Percentiles rank a stretch among this genome's conserved stretches.
Conservation (phyloP, 2,797 vertebrate genomes). For the Sebastes oblongus region DNA sequence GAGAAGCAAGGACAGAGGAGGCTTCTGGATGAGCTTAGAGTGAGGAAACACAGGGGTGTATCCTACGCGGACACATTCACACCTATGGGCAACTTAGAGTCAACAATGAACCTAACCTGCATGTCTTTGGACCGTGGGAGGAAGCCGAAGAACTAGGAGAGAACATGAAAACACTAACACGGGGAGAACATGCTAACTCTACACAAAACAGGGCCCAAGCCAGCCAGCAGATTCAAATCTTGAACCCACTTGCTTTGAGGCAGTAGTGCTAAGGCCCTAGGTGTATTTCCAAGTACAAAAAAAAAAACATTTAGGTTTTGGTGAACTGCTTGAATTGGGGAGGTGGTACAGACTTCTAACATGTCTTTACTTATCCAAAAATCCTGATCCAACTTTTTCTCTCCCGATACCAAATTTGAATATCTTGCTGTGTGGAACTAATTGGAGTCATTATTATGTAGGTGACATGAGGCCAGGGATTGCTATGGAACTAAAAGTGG, state of each 20-base stretch:
- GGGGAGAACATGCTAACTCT: background rate
- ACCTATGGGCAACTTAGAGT: too few relatives aligned
- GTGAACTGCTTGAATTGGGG: background rate
- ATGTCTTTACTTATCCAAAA: background rate
- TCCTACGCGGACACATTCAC: too few relatives aligned
- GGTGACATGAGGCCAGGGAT: background rate
- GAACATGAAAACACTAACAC: background rate
- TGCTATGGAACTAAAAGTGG: background rate
- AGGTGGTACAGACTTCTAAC: background rate
- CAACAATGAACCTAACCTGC: too few relatives aligned
- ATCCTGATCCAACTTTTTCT: background rate
- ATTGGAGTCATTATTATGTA: background rate
- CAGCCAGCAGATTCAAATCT: background rate
- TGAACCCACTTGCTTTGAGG: background rate
- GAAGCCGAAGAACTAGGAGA: too few relatives aligned
- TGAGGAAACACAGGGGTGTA: background rate
- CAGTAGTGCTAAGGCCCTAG: background rate
- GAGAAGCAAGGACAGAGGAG: background rate
- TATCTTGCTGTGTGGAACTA: background rate
- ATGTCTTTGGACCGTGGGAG: too few relatives aligned
- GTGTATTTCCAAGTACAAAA: background rate
- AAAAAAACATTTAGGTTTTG: background rate
- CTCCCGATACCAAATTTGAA: background rate
- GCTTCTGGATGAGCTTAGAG: background rate
- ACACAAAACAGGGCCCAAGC: background rate